phyloP scores from a whole-genome alignment of 2,797 vertebrate genomes.

The Coregonus sp. region DNA sequence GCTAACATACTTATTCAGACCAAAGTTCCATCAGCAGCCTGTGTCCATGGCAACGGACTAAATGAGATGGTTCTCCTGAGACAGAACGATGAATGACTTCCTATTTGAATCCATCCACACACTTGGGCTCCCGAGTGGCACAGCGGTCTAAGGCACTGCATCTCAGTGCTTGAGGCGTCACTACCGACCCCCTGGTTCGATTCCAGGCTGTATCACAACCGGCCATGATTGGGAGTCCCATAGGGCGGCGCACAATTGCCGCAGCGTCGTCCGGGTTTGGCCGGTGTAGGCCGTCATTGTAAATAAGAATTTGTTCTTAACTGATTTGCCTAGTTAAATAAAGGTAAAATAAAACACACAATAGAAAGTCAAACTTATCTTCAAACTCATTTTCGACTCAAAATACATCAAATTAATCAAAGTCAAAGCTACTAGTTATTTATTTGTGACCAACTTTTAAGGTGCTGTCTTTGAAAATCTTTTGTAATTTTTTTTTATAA shows the following conservation, averaged over 20 bases:
- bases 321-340: too few relatives aligned
- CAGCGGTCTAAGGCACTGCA: too few relatives aligned
- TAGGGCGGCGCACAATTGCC: too few relatives aligned
- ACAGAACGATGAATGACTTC: neutral
- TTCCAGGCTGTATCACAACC: too few relatives aligned
- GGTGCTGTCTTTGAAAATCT: slow-evolving; percentile 15
- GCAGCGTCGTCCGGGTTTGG: too few relatives aligned
- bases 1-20: neutral
- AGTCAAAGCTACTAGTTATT: slow-evolving; percentile 8
- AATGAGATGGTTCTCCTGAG: neutral
- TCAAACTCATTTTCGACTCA: neutral
- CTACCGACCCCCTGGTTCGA: too few relatives aligned
- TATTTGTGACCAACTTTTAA: slow-evolving; percentile 10
- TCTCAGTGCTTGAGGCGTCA: too few relatives aligned
- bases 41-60: neutral
- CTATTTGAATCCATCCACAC: neutral
- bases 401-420: neutral
- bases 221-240: too few relatives aligned
- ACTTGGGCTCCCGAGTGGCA: too few relatives aligned
- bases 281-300: too few relatives aligned
- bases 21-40: neutral
- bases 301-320: too few relatives aligned
- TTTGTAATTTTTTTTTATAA: neutral
- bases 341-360: slow-evolving; percentile 17
- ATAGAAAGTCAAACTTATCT: slow-evolving; percentile 1